Conservation (phyloP, 30 jellyfish, hydroid and myxozoan genomes). For the Turritopsis dohrnii region DNA sequence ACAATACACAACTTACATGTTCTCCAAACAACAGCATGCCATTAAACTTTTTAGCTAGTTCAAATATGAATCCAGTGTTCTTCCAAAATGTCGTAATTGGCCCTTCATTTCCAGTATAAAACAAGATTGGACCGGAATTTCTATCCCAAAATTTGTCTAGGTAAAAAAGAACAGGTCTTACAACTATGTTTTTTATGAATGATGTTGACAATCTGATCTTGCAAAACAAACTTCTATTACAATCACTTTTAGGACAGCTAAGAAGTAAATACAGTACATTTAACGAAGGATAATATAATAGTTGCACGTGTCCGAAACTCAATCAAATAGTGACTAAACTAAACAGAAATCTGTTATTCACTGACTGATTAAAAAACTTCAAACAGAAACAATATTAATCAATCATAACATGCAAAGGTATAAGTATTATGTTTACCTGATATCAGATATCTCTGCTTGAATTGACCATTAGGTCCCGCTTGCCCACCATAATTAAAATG, state of each 20-base stretch:
- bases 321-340: no score
- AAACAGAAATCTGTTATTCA: no score
- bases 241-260: no score
- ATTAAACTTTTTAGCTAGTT: slow-evolving; percentile 54
- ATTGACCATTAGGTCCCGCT: slow-evolving; percentile 56
- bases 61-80: slow-evolving; percentile 91
- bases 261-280: no score
- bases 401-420: no score
- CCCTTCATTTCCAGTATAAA: slow-evolving; percentile 95
- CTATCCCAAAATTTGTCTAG: slow-evolving; percentile 60
- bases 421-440: slow-evolving; percentile 65
- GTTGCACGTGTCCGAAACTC: no score
- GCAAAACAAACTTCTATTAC: no score
- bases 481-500: slow-evolving; percentile 79
- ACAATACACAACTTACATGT: slow-evolving; percentile 69
- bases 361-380: no score
- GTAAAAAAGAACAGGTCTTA: neutral
- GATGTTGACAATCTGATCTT: no score
- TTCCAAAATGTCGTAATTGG: slow-evolving; percentile 76
- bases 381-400: no score
- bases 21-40: slow-evolving; percentile 91
- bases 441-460: slow-evolving; percentile 63
- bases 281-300: no score
- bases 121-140: slow-evolving; percentile 70
- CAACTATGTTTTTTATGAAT: no score